phyloP scores from a whole-genome alignment of 2,797 vertebrate species.

The Microhierax caerulescens region DNA sequence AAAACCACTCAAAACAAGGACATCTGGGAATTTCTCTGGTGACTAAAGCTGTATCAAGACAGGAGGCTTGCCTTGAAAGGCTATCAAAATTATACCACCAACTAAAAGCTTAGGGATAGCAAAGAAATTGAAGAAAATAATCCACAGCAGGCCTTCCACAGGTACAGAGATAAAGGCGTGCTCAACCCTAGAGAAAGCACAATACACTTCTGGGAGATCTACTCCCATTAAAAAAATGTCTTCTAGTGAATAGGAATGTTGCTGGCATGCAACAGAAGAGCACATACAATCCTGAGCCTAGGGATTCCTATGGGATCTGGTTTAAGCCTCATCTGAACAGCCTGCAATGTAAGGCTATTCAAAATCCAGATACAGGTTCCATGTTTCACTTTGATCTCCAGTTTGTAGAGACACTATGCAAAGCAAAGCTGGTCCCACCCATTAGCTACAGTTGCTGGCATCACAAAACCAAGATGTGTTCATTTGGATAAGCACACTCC shows the following conservation, averaged over 20 bases:
- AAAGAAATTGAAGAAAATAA: background rate
- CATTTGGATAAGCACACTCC: background rate
- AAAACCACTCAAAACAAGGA: constrained; percentile 24
- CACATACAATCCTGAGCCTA: background rate
- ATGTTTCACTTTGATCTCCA: background rate
- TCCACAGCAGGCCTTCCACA: background rate
- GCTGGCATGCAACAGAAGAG: background rate
- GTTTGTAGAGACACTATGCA: background rate
- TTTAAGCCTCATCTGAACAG: background rate
- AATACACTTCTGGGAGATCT: background rate
- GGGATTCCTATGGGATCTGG: background rate
- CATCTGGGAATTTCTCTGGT: background rate
- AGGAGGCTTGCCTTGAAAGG: background rate
- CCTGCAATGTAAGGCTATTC: background rate
- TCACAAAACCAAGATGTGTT: background rate
- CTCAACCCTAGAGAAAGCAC: background rate
- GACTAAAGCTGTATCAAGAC: background rate
- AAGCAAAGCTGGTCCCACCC: background rate
- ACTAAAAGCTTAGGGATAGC: background rate
- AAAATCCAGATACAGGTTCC: background rate
- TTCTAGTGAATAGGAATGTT: background rate
- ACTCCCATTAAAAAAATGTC: background rate
- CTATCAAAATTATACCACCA: background rate
- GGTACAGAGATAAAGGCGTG: background rate
- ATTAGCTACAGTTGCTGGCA: background rate